Evolutionary conservation across 1,140 invertebrate genomes (phyloP), one percentile per base, ranked within the genome.

Genomic region (Procambarus virginalis): DNA sequence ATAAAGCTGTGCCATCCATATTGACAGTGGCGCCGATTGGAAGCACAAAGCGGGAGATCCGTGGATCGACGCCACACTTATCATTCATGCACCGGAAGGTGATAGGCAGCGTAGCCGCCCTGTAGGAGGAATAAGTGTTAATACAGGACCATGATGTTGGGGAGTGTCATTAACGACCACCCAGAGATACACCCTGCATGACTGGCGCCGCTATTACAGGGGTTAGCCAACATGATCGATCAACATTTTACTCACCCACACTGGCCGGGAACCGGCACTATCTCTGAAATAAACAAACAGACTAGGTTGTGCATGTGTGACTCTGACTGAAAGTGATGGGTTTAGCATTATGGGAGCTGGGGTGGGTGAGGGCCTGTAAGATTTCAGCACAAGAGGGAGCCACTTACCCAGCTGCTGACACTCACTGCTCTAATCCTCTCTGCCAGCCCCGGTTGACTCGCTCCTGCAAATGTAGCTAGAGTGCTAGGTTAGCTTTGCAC

Each of bases 31-130:
- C 97, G 45, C 97, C 97, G 91, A 98, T 97, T 0, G 98, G 98
- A 8, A 99, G 94, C 20, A 98, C 97, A 94, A 98, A 98, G 85
- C 97, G 95, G 1, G 98, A 98, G 78, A 99, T 97, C 81, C 98
- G 95, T 55, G 96, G 95, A 94, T 99, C 98, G 86, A 99, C 96
- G 91, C 96, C 96, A 80, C 98, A 95, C 91, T 98, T 98, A 92
- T 98, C 97, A 94, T 99, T 98, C 96, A 99, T 96, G 93, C 97
- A 97, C 78, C 96, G 96, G 94, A 99, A 98, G 76, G 98, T 99
- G 77, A 99, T 96, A 73, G 98, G 98, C 77, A 99, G 95, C 76
- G 98, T 98, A 73, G 98, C 98, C 92, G 98, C 97, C 94, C 98
- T 99, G 94, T 91, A 94, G 94, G 94, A 93, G 80, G 90, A 90